Evolutionary conservation across 2,113 vertebrate species (phyloP).

Genomic region (Anhinga anhinga): DNA sequence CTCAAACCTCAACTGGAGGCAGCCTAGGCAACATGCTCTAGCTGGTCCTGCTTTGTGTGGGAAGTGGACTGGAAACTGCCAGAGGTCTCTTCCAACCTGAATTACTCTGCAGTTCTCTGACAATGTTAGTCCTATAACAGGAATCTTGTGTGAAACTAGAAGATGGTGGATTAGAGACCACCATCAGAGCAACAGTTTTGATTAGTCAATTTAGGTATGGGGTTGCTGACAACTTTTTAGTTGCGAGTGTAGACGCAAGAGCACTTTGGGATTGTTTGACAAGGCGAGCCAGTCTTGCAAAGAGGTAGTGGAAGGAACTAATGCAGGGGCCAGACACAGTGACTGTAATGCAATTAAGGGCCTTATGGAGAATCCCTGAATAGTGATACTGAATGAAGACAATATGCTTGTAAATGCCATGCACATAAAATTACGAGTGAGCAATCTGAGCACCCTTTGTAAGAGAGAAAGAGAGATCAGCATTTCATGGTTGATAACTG

Average conservation of each 20-base stretch:
- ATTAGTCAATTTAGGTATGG: neutral
- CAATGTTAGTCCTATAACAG: neutral
- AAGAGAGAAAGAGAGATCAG: neutral
- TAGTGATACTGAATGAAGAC: too few relatives aligned
- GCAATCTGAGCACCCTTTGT: neutral
- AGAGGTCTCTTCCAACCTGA: neutral
- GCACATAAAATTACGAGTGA: neutral
- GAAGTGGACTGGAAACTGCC: neutral
- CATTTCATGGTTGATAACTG: neutral
- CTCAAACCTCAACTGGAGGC: neutral
- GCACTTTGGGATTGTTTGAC: neutral
- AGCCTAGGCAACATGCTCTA: neutral
- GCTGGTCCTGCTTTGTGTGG: neutral
- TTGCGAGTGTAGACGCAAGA: neutral
- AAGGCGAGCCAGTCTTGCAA: neutral
- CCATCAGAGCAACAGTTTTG: neutral
- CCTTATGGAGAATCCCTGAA: neutral
- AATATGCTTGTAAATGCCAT: neutral
- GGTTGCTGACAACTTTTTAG: neutral
- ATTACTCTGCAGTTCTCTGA: neutral
- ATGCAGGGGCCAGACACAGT: neutral
- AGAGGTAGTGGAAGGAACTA: neutral
- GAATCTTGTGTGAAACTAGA: neutral
- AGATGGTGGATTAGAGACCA: neutral
- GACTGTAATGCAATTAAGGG: neutral